Evolutionary conservation across 2,888 invertebrate genomes (phyloP), one percentile per base, ranked within the genome.

Genomic region (Pandemis heparana): DNA sequence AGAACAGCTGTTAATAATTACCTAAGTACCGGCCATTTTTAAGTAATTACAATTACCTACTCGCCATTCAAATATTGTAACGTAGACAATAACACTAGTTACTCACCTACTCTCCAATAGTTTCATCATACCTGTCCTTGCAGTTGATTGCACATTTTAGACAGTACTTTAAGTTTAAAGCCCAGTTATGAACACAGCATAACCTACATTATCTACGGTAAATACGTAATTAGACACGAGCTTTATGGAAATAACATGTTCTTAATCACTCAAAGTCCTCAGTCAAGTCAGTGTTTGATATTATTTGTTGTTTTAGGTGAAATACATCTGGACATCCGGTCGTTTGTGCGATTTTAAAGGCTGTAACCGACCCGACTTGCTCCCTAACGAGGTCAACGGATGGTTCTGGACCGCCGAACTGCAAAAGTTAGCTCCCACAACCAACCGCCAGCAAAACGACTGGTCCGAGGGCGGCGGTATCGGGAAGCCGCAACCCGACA

Each of bases 321-420:
- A 97, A 92, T 98, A 98, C 92, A 98, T 98, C 85, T 98, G 98
- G 98, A 98, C 98, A 38, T 97, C 97, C 68, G 98, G 98, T 74
- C 97, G 98, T 77, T 94, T 97, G 66, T 98, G 98, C 85, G 98
- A 98, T 91, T 98, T 98, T 95, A 97, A 97, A 89, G 98, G 98
- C 75, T 98, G 98, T 87, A 97, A 97, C 84, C 96, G 98, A 71
- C 96, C 97, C 43, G 98, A 98, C 87, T 94, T 98, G 79, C 96
- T 97, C 80, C 98, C 98, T 48, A 95, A 96, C 77, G 95, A 96
- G 71, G 90, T 98, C 77, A 97, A 98, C 85, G 98, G 98, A 53
- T 98, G 98, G 98, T 98, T 98, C 95, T 98, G 98, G 98, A 98
- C 98, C 32, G 97, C 97, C 51, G 97, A 96, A 82, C 95, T 97